Evolutionary conservation across 2,797 vertebrate genomes (phyloP), one percentile per base, ranked within the genome.

Genomic region (Aplochiton taeniatus): DNA sequence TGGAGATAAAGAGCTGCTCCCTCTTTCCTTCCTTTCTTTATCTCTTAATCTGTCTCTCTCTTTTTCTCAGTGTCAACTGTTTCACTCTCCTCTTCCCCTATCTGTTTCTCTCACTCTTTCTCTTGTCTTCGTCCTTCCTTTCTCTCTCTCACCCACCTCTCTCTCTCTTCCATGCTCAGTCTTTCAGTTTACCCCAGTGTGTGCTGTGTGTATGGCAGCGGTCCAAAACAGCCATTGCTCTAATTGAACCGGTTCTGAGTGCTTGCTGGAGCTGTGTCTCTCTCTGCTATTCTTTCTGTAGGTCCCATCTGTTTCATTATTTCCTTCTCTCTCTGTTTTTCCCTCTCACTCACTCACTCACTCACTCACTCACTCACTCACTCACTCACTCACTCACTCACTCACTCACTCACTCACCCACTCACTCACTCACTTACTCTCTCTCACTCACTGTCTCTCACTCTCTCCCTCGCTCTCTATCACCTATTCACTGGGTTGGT

Each of bases 201-300:
- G 31, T 31, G 31, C 31, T 31, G 31, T 31, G 31, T 73, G 63
- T 51, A 82, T 91, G 89, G 89, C 87, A 44, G n/a, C 50, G 41
- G 11, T 87, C 89, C 89, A 90, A 80, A 80, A 78, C 78, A 78
- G 75, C 87, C 85, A 91, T 91, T 85, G 63, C 57, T 69, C 68
- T 90, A 89, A 91, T 91, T 88, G 83, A 70, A 73, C 72, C 60
- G 76, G 78, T 80, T 81, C 62, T 85, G 64, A 82, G 65, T 81
- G 77, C 79, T 78, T 61, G 69, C 68, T 65, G 75, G 73, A 68
- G 1, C 49, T 4, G 42, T 62, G 9, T 17, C 11, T 47, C 59
- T 50, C 17, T n/a, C 18, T 49, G 10, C 46, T 48, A 10, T 4
- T 14, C 13, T n/a, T n/a, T n/a, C n/a, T n/a, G n/a, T n/a, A n/a